A percentile compares a stretch with the other conserved stretches of the same genome.
Evolutionary conservation across 2,113 vertebrate genomes (phyloP).

Genomic region (Gobiocypris rarus): DNA sequence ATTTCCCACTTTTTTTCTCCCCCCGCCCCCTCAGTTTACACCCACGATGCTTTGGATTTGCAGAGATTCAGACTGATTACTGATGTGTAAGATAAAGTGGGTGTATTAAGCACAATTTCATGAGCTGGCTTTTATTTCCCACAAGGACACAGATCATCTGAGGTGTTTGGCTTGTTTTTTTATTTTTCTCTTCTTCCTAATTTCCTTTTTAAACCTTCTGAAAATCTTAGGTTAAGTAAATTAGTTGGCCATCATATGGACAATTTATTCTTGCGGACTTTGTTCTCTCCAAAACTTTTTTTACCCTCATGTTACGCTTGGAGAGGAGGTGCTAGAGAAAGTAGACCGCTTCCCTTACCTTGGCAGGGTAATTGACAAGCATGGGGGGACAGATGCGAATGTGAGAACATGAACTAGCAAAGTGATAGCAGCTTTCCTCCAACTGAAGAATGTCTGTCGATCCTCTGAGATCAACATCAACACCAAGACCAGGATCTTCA

Average conservation of each 20-base stretch:
- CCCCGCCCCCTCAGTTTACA: conserved; percentile 58
- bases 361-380: too few species aligned
- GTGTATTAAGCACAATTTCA: conserved; percentile 67
- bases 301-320: too few species aligned
- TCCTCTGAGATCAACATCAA: too few species aligned
- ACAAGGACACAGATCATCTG: conserved; percentile 65
- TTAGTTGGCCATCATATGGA: background rate
- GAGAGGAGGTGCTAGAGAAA: too few species aligned
- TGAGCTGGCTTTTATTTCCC: conserved; percentile 67
- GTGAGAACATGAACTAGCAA: too few species aligned
- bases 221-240: background rate
- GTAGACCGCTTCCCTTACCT: too few species aligned
- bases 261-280: background rate
- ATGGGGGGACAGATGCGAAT: too few species aligned
- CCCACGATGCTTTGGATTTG: conserved; percentile 55
- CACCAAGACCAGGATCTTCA: too few species aligned
- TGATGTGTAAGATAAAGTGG: conserved; percentile 71
- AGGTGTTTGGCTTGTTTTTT: conserved; percentile 44
- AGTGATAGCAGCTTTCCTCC: too few species aligned
- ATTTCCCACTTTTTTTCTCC: conserved; percentile 54
- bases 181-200: conserved; percentile 56
- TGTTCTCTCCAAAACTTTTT: background rate
- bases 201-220: background rate
- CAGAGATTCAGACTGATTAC: conserved; percentile 60
- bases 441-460: too few species aligned